Evolutionary conservation across 2,888 invertebrate species (phyloP).

Genomic region (Allolobophora icterica): DNA sequence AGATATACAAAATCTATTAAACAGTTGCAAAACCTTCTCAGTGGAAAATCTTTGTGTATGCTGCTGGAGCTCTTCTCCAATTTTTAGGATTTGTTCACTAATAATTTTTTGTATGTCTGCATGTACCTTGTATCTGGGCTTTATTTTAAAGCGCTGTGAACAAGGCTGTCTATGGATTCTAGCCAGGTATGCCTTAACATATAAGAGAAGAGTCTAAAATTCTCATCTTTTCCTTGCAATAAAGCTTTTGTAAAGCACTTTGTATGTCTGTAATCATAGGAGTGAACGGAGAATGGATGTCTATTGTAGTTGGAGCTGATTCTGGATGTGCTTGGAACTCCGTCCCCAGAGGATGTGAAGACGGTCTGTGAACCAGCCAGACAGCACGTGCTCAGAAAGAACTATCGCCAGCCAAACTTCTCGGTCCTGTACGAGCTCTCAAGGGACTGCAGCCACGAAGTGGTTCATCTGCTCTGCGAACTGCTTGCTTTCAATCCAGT

Average conservation of each 20-base stretch:
- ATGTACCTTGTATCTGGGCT: no score
- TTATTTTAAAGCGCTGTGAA: no score
- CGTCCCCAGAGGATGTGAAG: constrained; percentile 91
- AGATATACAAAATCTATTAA: no score
- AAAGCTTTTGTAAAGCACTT: background rate
- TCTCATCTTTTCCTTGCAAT: background rate
- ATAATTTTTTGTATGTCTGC: no score
- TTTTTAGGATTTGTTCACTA: no score
- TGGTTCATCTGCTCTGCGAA: constrained; percentile 92
- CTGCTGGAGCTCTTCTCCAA: no score
- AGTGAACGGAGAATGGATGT: background rate
- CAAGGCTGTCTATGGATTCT: no score
- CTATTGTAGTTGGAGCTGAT: constrained; percentile 84
- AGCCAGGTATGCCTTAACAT: no score
- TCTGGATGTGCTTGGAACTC: constrained; percentile 94
- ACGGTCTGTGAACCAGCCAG: constrained; percentile 92
- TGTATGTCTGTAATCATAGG: background rate
- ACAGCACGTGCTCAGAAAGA: constrained; percentile 85
- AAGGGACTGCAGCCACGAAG: constrained; percentile 82
- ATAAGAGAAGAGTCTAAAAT: background rate
- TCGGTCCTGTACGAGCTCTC: constrained; percentile 83
- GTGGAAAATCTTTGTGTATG: no score
- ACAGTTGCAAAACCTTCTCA: no score
- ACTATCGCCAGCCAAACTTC: constrained; percentile 58
- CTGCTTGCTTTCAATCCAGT: constrained; percentile 98